These are phyloP conservation scores for Brachyrhaphis roseni DNA, from an alignment of 2,797 vertebrate species.

Conservation along the genomic window DNA sequence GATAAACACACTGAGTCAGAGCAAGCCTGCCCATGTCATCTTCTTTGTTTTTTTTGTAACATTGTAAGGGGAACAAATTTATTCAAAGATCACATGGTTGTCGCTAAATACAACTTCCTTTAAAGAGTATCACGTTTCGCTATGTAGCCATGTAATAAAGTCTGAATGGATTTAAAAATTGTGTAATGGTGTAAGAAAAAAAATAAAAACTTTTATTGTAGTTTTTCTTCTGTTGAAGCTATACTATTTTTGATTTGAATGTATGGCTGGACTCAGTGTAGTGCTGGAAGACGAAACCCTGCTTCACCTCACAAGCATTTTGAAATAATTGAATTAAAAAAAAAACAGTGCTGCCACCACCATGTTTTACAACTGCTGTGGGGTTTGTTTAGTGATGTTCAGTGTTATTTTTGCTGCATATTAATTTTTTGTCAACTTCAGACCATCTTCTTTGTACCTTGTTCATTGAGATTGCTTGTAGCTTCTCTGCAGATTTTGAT, in stretches of 20 bases:
- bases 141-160: neutral
- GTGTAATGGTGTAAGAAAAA: neutral
- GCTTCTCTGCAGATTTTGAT: neutral
- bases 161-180: neutral
- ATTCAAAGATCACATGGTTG: slow-evolving; percentile 62
- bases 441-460: neutral
- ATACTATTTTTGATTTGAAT: neutral
- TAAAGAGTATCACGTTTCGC: slow-evolving; percentile 33
- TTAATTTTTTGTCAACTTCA: neutral
- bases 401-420: neutral
- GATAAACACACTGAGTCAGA: neutral
- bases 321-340: neutral
- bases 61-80: slow-evolving; percentile 8
- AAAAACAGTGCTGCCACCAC: neutral
- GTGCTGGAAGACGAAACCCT: neutral
- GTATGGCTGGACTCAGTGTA: neutral
- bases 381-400: neutral
- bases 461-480: neutral
- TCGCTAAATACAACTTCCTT: slow-evolving; percentile 33
- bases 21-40: slow-evolving; percentile 20
- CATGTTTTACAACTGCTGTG: neutral
- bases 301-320: neutral
- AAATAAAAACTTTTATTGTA: neutral
- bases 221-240: neutral
- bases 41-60: slow-evolving; percentile 36